Evolutionary conservation across 2,113 vertebrate species (phyloP), one percentile per base, ranked within the genome.

Genomic region (Psilopsiagon aurifrons): DNA sequence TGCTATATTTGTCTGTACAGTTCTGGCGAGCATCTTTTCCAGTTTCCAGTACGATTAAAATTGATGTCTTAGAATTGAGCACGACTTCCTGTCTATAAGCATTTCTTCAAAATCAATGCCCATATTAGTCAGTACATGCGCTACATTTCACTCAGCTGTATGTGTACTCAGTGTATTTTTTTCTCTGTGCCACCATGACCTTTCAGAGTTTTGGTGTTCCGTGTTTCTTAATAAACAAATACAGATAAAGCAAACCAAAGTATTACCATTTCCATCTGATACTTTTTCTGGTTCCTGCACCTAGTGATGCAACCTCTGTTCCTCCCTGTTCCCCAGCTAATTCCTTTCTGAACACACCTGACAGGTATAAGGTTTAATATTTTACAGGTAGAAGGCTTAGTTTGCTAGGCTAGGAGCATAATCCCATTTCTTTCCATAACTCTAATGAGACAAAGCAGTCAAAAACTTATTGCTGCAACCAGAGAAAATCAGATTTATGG

Each of bases 401-500:
- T 94, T 94, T 96, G 41, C 88, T 73, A 82, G 85, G 55, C 79
- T 86, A 82, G 83, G 74, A 86, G 91, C 83, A 82, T 90, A 92
- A 80, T 96, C 89, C 89, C 92, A 68, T 94, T 95, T 95, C 86
- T 95, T 92, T 91, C 69, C 83, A 79, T 90, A 92, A 76, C 64
- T 81, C 92, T 96, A 95, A 95, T 95, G 92, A 96, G 86, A 90
- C 80, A 86, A 92, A 92, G 73, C 86, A 94, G 90, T 90, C 90
- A 94, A 74, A 90, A 96, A 44, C 80, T 96, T 96, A 93, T 78
- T 95, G 92, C 83, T 94, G 35, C 66, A 2, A 0, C 39, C 83
- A 93, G 73, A 96, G 93, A 95, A 96, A 96, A 92, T 68, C 77
- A 89, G 90, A 96, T 96, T 95, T 96, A 96, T 84, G 74, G 62